Percentiles rank a stretch among this genome's conserved stretches.
Conservation (phyloP, 2,888 invertebrate species). For the Eurytoma californica region DNA sequence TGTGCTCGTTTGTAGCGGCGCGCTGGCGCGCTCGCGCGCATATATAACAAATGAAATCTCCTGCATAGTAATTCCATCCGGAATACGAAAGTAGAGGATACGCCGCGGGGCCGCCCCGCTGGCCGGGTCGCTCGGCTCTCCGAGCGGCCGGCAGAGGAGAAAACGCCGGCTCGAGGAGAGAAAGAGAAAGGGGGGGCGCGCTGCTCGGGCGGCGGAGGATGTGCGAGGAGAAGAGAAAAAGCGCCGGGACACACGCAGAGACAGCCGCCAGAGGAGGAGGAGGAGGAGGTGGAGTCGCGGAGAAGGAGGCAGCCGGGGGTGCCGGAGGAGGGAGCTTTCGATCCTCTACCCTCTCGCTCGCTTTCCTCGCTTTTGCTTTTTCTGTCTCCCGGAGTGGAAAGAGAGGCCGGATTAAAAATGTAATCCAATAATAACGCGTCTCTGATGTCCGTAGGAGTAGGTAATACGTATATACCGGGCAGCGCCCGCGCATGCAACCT, state of each 20-base stretch:
- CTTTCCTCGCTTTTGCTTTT: constrained; percentile 17
- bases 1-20: constrained; percentile 72
- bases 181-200: constrained; percentile 53
- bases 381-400: constrained; percentile 53
- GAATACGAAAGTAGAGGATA: constrained; percentile 74
- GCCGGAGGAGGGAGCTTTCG: constrained; percentile 56
- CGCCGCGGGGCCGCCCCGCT: constrained; percentile 65
- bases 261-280: constrained; percentile 45
- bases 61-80: constrained; percentile 74
- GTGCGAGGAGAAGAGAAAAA: constrained; percentile 46
- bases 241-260: constrained; percentile 35
- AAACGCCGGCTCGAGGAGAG: constrained; percentile 35
- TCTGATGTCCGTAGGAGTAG: constrained; percentile 70
- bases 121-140: constrained; percentile 44
- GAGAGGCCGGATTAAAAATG: constrained; percentile 75
- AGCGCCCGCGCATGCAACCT: constrained; percentile 30
- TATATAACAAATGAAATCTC: constrained; percentile 74
- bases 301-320: constrained; percentile 54
- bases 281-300: constrained; percentile 2
- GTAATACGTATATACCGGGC: constrained; percentile 47
- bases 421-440: constrained; percentile 75
- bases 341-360: constrained; percentile 33
- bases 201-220: constrained; percentile 27
- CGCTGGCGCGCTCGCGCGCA: constrained; percentile 64
- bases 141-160: constrained; percentile 32